Percentiles rank a stretch among this genome's conserved stretches.
Evolutionary conservation across 2,888 invertebrate species (phyloP).

Genomic region (Heliconius aoede): DNA sequence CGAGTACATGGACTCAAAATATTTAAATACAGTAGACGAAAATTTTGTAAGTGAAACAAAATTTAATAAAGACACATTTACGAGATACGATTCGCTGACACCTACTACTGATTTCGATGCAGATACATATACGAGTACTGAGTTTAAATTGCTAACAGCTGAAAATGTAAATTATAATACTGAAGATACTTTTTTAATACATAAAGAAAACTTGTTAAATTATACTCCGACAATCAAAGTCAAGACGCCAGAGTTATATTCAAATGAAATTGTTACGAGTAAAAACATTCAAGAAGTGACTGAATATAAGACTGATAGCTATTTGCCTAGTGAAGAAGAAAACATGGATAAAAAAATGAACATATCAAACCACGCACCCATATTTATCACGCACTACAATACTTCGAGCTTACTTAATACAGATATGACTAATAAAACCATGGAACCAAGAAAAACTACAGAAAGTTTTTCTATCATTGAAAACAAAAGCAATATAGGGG

Average conservation of each 20-base stretch:
- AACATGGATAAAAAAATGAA: not conserved
- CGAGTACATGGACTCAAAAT: no score
- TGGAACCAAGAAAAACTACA: not conserved
- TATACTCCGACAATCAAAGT: not conserved
- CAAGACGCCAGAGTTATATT: not conserved
- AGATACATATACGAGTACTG: no score
- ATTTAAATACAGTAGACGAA: no score
- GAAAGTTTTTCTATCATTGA: not conserved
- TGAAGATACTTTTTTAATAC: no score
- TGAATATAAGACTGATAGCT: not conserved
- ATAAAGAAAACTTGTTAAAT: not conserved
- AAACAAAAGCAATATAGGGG: not conserved
- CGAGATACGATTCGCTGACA: no score
- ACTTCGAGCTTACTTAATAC: not conserved
- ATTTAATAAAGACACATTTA: no score
- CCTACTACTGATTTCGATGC: no score
- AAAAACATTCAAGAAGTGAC: not conserved
- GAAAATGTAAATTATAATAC: no score
- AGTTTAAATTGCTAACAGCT: no score
- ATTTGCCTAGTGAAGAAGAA: not conserved
- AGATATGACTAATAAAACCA: not conserved
- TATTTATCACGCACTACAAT: not conserved
- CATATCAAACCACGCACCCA: not conserved
- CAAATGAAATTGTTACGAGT: not conserved
- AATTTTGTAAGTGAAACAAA: no score